These are phyloP conservation scores for Strigops habroptila DNA, from an alignment of 2,113 vertebrate species.

Conservation along the genomic window DNA sequence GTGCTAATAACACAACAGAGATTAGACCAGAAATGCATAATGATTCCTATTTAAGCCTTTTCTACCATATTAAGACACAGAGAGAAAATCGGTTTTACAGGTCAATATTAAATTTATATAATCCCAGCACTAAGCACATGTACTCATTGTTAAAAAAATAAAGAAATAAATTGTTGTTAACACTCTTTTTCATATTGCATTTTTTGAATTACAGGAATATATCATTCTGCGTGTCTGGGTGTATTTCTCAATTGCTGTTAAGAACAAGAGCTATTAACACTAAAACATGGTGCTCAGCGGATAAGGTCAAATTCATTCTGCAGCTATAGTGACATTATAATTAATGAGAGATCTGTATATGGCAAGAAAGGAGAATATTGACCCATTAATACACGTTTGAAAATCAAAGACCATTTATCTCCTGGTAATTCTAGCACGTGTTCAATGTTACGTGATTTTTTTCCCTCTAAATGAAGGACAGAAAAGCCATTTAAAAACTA, in stretches of 20 bases:
- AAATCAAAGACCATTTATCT: slow-evolving; percentile 52
- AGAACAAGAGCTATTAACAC: slow-evolving; percentile 47
- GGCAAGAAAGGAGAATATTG: slow-evolving; percentile 40
- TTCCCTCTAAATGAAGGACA: slow-evolving; percentile 4
- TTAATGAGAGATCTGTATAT: slow-evolving; percentile 48
- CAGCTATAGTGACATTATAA: not conserved
- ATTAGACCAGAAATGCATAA: not conserved
- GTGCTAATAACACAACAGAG: not conserved
- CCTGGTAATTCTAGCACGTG: not conserved
- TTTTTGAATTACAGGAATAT: not conserved
- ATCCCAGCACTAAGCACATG: not conserved
- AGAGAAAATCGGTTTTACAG: not conserved
- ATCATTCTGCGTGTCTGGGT: slow-evolving; percentile 13
- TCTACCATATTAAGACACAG: not conserved
- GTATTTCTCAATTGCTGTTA: slow-evolving; percentile 29
- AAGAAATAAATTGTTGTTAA: not conserved
- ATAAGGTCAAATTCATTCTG: slow-evolving; percentile 57
- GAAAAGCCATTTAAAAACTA: slow-evolving; percentile 13
- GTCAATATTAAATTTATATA: not conserved
- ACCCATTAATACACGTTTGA: slow-evolving; percentile 42
- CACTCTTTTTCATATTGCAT: not conserved
- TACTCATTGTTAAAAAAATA: not conserved
- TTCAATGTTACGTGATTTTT: not conserved
- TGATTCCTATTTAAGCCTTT: not conserved
- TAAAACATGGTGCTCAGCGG: not conserved